A percentile compares a stretch with the other conserved stretches of the same genome.
Conservation (phyloP, 2,888 invertebrate species). For the Limnephilus lunatus region DNA sequence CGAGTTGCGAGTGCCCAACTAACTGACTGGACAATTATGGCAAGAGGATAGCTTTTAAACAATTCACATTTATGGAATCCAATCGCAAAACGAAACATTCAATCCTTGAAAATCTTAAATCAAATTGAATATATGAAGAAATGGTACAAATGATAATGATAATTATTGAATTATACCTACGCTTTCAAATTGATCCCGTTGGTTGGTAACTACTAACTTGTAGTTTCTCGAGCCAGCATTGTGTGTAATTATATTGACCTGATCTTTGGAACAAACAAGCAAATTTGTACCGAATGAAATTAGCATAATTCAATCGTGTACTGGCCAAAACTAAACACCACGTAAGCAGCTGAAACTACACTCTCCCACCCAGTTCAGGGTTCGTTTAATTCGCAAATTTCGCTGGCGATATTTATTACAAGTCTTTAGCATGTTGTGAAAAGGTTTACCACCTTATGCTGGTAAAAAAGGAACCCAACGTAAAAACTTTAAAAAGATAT, state of each 20-base stretch:
- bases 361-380: background rate
- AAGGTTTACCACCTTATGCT: background rate
- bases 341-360: background rate
- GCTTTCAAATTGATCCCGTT: background rate
- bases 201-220: background rate
- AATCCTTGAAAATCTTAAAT: background rate
- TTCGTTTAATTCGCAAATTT: background rate
- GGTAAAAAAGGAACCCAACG: background rate
- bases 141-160: no score
- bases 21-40: constrained; percentile 33
- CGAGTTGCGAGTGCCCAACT: background rate
- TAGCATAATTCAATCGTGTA: background rate
- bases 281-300: background rate
- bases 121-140: no score
- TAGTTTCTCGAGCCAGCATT: background rate
- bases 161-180: background rate
- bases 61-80: background rate
- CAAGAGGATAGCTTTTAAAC: background rate
- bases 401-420: background rate
- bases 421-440: background rate
- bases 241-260: background rate
- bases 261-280: background rate
- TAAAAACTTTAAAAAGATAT: background rate
- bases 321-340: background rate
- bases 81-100: background rate